Evolutionary conservation across 2,888 invertebrate species (phyloP), one percentile per base, ranked within the genome.

Genomic region (Halocaridina rubra): DNA sequence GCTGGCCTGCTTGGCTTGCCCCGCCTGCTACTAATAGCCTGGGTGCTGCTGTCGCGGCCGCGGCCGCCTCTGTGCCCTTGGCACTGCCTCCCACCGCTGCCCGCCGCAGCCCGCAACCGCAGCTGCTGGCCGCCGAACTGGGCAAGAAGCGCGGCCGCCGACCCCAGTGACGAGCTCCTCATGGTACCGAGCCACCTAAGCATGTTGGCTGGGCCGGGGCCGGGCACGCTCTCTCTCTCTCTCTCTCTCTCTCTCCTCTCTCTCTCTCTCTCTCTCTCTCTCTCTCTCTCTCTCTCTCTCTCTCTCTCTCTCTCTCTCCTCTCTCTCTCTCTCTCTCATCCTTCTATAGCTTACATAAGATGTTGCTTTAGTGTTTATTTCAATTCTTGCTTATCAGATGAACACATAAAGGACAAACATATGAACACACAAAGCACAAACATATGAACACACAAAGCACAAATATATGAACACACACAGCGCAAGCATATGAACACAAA

Each of bases 131-230:
- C 88, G 88, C 95, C 94, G 96, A 96, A 94, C 94, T 95, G 93
- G 96, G 96, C 95, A 97, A 97, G 96, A 97, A 97, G 95, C 96
- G 97, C 93, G 95, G 96, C 94, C 95, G 94, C 91, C n/a, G 94
- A 95, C 92, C 93, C 93, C 91, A 94, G 94, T 93, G 95, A 95
- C 93, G 95, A 96, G 93, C 94, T 96, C 93, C 94, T 97, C 95
- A 96, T 97, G 97, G 97, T 97, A 97, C 96, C 95, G 93, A 67
- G 79, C 84, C 81, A 72, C 33, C 80, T 92, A 53, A 53, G 94
- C 94, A 94, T 94, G 93, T 92, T 91, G 78, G 69, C 82, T 46
- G 82, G 82, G 71, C 82, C 69, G 81, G 81, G 75, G 71, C 30
- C 76, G 30, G 57, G 19, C 71, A 16, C 33, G 16, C 32, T 32